Evolutionary conservation across 2,888 invertebrate genomes (phyloP), one percentile per base, ranked within the genome.

Genomic region (Acronicta aceris): DNA sequence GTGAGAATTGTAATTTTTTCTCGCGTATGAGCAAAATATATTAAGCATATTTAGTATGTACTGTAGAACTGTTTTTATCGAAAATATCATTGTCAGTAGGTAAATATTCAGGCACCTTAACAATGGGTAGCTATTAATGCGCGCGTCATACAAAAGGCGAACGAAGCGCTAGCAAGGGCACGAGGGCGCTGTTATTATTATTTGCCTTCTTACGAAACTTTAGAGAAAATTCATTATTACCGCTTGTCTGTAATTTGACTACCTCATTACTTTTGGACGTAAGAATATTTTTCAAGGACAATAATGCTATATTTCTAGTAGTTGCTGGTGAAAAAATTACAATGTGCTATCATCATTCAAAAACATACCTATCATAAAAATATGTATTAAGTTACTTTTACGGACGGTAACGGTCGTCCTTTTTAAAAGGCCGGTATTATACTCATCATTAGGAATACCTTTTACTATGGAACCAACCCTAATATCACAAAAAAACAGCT

Each of bases 31-130:
- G 21, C 36, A 33, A 49, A 49, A 48, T 49, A 21, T 42, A 21
- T 49, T 43, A 25, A 36, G 0, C 6, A 4, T 47, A 10, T 21
- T 48, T 16, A 36, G 16, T 48, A 42, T 42, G 10, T 33, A 36
- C 6, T 27, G 51, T 36, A 47, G 33, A 46, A 27, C 27, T 56
- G 48, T 48, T 56, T 27, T 36, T 30, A 47, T 59, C 33, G 25
- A 54, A 53, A 13, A 48, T 16, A 1, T 27, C 25, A 27, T 38
- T 27, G 9, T 42, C 42, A 12, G 45, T 45, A 45, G 7, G 25
- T 45, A n/a, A 25, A 45, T 45, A 45, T 25, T 21, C 45, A 25
- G n/a, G 25, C 45, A 45, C 45, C 25, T 21, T 43, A 25, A 45
- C 25, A 45, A n/a, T 45, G 7, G 21, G 17, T 43, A 43, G 43